These are phyloP conservation scores for Laterallus jamaicensis DNA, from an alignment of 2,113 vertebrate genomes.

Conservation along the genomic window DNA sequence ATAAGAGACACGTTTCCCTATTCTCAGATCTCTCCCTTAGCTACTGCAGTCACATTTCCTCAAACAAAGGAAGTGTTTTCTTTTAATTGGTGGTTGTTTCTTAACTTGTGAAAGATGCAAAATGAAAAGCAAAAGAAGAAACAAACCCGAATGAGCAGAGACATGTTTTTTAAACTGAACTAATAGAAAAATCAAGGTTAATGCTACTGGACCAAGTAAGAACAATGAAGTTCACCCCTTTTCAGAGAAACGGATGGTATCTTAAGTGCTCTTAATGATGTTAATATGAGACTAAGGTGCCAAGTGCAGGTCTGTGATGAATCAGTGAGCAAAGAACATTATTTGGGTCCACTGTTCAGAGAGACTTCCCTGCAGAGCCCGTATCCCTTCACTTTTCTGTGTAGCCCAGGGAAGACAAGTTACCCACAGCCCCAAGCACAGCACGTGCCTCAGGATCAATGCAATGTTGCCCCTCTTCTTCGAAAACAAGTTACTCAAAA, in stretches of 20 bases:
- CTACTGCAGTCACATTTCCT: background rate
- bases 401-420: background rate
- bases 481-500: background rate
- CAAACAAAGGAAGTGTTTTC: background rate
- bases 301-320: background rate
- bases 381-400: background rate
- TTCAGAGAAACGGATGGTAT: background rate
- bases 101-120: background rate
- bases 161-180: background rate
- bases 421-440: background rate
- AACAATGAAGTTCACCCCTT: background rate
- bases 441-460: background rate
- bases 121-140: background rate
- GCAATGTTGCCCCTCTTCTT: background rate
- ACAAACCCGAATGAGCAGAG: background rate
- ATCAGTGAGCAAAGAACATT: background rate
- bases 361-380: background rate
- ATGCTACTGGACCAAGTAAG: background rate
- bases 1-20: background rate
- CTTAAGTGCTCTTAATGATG: background rate
- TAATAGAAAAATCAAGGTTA: background rate
- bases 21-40: background rate
- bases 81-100: background rate
- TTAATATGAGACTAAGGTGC: background rate
- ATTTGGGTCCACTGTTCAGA: background rate